These are phyloP conservation scores for Sarcophaga subvicina DNA, from an alignment of 2,888 invertebrate genomes.

Conservation along the genomic window DNA sequence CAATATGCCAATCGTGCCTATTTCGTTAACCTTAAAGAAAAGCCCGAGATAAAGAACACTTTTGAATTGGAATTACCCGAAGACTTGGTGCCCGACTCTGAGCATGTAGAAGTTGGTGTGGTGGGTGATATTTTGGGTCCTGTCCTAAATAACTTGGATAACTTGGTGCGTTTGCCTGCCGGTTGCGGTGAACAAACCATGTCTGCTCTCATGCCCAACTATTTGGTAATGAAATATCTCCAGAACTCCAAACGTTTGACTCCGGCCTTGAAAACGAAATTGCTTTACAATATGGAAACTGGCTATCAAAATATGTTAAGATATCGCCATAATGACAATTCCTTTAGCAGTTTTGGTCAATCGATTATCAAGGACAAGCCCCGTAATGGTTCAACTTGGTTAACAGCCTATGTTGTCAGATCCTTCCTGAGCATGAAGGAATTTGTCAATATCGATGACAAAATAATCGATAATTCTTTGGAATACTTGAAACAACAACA, in stretches of 20 bases:
- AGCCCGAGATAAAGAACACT: constrained; percentile 83
- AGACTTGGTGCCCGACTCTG: constrained; percentile 86
- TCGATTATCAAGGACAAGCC: constrained; percentile 76
- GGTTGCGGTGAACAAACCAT: constrained; percentile 91
- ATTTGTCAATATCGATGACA: constrained; percentile 87
- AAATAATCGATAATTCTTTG: constrained; percentile 86
- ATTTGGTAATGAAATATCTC: constrained; percentile 91
- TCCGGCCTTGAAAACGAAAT: constrained; percentile 85
- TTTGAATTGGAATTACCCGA: constrained; percentile 89
- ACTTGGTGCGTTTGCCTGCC: constrained; percentile 85
- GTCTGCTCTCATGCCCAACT: constrained; percentile 87
- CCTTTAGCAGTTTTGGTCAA: constrained; percentile 92
- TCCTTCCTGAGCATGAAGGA: constrained; percentile 87
- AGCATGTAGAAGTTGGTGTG: constrained; percentile 84
- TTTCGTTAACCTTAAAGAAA: constrained; percentile 86
- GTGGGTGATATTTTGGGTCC: constrained; percentile 85
- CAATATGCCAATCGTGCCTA: constrained; percentile 88
- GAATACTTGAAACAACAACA: constrained; percentile 88
- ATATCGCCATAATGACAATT: constrained; percentile 92
- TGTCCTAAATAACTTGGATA: constrained; percentile 85
- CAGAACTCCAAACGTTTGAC: constrained; percentile 85
- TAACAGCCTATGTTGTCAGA: constrained; percentile 92
- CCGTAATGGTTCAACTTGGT: constrained; percentile 87
- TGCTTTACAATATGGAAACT: constrained; percentile 85
- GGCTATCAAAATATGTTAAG: constrained; percentile 96